These are phyloP conservation scores for Spilarctia lutea DNA, from an alignment of 2,888 invertebrate species.

Conservation along the genomic window DNA sequence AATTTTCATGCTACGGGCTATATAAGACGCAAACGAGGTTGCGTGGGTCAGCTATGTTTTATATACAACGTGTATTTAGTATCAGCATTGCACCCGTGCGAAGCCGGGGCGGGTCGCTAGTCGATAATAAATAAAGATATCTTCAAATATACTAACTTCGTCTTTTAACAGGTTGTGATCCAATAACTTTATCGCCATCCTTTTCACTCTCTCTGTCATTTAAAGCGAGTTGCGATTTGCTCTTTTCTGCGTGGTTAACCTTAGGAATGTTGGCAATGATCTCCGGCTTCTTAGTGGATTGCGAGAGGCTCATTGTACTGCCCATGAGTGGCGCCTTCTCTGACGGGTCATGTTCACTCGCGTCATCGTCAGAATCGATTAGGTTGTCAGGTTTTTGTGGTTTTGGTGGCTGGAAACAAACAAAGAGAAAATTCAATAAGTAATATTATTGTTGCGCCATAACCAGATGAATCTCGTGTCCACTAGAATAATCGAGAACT, in stretches of 20 bases:
- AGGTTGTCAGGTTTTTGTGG: conserved; percentile 57
- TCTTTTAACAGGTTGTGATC: conserved; percentile 78
- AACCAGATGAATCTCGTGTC: too few species aligned
- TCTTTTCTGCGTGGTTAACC: conserved; percentile 70
- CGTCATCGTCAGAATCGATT: conserved; percentile 76
- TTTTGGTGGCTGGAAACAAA: conserved; percentile 69
- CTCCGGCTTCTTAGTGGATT: conserved; percentile 72
- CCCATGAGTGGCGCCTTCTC: conserved; percentile 84
- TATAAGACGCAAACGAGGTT: too few species aligned
- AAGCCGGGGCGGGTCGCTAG: too few species aligned
- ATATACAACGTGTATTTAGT: too few species aligned
- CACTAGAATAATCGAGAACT: too few species aligned
- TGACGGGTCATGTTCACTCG: conserved; percentile 77
- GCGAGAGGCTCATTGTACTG: conserved; percentile 68
- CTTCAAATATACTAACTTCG: conserved; percentile 71
- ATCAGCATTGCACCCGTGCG: too few species aligned
- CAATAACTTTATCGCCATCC: conserved; percentile 68
- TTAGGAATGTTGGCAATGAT: conserved; percentile 81
- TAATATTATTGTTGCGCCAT: too few species aligned
- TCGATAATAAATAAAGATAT: not conserved
- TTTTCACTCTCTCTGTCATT: conserved; percentile 58
- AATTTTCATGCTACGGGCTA: too few species aligned
- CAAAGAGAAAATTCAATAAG: not conserved
- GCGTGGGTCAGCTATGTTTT: too few species aligned
- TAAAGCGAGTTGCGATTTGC: conserved; percentile 55